These are phyloP conservation scores for Pomacea maculata DNA, from an alignment of 1,140 invertebrate species.

Conservation along the genomic window DNA sequence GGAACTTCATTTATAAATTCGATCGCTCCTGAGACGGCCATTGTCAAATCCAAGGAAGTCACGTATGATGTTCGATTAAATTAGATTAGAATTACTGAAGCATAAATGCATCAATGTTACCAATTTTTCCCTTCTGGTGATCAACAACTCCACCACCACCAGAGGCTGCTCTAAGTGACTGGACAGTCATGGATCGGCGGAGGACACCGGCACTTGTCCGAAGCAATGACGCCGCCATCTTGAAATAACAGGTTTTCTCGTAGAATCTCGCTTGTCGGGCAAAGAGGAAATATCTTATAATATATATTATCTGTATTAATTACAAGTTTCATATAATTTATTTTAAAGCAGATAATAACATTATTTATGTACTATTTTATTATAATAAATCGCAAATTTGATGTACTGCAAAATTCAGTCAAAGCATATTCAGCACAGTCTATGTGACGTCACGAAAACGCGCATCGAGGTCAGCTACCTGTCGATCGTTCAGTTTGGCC, in stretches of 20 bases:
- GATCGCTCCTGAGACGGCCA: neutral
- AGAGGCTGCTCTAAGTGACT: slow-evolving; percentile 23
- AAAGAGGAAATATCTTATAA: no score
- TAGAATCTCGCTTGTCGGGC: neutral
- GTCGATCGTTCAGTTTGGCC: no score
- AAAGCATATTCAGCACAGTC: no score
- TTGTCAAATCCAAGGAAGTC: neutral
- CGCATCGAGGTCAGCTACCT: no score
- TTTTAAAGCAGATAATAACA: no score
- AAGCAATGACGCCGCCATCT: slow-evolving; percentile 31
- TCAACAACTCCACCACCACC: slow-evolving; percentile 25
- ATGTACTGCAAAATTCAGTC: no score
- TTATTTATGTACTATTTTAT: no score
- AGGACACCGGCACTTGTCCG: slow-evolving; percentile 18
- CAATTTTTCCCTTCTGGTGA: slow-evolving; percentile 34
- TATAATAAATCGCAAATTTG: no score
- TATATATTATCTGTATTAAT: no score
- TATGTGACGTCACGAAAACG: no score
- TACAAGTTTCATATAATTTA: no score
- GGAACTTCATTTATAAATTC: neutral
- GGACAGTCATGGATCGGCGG: slow-evolving; percentile 16
- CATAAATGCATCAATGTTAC: neutral
- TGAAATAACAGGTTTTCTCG: slow-evolving; percentile 8
- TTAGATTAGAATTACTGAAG: neutral
- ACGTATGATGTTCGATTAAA: neutral